These are phyloP conservation scores for Siderastrea radians DNA, from an alignment of 92 coral and sea anemone species.

Conservation along the genomic window DNA sequence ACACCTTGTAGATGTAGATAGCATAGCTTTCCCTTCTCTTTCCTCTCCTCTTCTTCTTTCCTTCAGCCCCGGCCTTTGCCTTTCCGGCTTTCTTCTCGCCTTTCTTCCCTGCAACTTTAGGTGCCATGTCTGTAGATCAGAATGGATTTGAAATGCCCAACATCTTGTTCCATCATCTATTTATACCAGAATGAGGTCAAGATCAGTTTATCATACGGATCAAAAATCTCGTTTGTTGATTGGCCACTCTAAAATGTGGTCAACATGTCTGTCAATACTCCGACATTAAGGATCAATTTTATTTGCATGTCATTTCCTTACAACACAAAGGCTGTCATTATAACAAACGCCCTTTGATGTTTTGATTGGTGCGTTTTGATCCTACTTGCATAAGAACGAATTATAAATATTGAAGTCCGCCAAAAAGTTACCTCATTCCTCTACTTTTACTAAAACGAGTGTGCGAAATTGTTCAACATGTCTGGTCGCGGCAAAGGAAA, in stretches of 20 bases:
- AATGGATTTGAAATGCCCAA: not conserved
- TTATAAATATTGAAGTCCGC: conserved; percentile 11
- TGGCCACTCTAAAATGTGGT: not conserved
- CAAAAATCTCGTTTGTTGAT: conserved; percentile 16
- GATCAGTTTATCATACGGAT: conserved; percentile 39
- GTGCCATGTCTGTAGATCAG: conserved; percentile 31
- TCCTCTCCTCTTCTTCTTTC: conserved; percentile 52
- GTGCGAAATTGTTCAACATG: conserved; percentile 40
- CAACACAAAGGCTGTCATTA: not conserved
- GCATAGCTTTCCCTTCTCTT: conserved; percentile 94
- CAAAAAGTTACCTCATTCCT: no score
- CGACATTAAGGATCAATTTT: not conserved
- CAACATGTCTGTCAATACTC: not conserved
- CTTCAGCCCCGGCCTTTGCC: conserved; percentile 48
- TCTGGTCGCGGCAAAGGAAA: conserved; percentile 96
- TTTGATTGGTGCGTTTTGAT: conserved; percentile 47
- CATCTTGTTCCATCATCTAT: not conserved
- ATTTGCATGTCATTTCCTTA: not conserved
- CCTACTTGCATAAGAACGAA: conserved; percentile 18
- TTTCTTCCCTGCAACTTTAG: conserved; percentile 67
- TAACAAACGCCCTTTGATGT: not conserved
- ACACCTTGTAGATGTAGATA: conserved; percentile 96
- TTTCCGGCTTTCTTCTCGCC: conserved; percentile 67
- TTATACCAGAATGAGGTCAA: not conserved
- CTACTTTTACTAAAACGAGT: not conserved